Percentiles rank a stretch among this genome's conserved stretches.
Conservation (phyloP, 2,888 invertebrate species). For the Tetropium fuscum region DNA sequence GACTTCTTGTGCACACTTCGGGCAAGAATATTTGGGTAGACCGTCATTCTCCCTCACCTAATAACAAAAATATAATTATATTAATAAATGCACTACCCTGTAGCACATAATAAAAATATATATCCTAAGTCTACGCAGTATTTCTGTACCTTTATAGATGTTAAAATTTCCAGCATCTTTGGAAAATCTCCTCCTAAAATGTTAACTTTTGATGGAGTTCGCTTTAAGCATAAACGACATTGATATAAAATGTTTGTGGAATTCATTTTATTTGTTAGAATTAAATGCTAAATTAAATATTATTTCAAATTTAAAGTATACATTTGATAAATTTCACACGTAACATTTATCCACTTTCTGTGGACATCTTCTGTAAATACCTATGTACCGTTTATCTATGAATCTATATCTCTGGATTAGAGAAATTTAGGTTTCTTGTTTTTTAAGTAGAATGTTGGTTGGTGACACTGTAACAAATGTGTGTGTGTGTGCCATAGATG, state of each 20-base stretch:
- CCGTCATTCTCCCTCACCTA: conserved; percentile 54
- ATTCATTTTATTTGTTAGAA: conserved; percentile 7
- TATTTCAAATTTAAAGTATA: too few relatives aligned
- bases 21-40: conserved; percentile 53
- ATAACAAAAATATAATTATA: conserved; percentile 32
- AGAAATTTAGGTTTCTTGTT: neutral
- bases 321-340: too few relatives aligned
- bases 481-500: too few relatives aligned
- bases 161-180: conserved; percentile 54
- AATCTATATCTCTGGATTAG: neutral
- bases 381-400: neutral
- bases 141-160: conserved; percentile 53
- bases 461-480: too few relatives aligned
- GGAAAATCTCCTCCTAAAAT: conserved; percentile 52
- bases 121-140: conserved; percentile 13
- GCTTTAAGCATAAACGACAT: conserved; percentile 54
- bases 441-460: too few relatives aligned
- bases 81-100: neutral
- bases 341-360: too few relatives aligned
- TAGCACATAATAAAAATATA: neutral
- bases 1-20: conserved; percentile 54
- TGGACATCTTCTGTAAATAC: too few relatives aligned
- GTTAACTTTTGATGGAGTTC: conserved; percentile 47
- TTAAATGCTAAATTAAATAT: conserved; percentile 4
- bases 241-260: conserved; percentile 34